These are phyloP conservation scores for Geodia barretti DNA, from an alignment of 37 sponge, comb jelly and placozoan species.

Conservation along the genomic window DNA sequence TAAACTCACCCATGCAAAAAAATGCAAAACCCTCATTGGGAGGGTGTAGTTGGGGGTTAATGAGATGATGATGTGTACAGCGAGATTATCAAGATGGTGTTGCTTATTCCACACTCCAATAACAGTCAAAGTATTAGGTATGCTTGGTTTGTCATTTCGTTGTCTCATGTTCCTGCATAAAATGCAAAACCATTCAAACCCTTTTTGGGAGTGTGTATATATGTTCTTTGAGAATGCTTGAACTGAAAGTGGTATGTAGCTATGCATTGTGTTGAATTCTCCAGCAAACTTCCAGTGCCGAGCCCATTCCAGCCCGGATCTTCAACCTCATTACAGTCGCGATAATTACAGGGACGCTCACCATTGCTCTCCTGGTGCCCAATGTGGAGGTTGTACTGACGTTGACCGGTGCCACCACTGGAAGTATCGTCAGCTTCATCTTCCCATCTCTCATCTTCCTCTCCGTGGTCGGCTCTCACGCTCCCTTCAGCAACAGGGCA, in stretches of 20 bases:
- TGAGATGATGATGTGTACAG: too few species aligned
- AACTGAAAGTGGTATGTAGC: too few species aligned
- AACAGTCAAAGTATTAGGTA: too few species aligned
- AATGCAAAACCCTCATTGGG: too few species aligned
- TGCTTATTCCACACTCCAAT: background rate
- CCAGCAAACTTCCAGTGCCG: background rate
- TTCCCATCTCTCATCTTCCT: constrained; percentile 76
- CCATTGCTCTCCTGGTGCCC: constrained; percentile 67
- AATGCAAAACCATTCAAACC: background rate
- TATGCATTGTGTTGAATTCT: too few species aligned
- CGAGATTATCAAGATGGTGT: too few species aligned
- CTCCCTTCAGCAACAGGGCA: constrained; percentile 29
- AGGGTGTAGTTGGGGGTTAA: too few species aligned
- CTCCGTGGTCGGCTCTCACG: constrained; percentile 35
- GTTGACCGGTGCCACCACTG: constrained; percentile 81
- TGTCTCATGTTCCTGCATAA: too few species aligned
- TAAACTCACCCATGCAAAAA: background rate
- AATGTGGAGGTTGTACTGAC: constrained; percentile 75
- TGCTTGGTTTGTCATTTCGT: too few species aligned
- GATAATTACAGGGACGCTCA: constrained; percentile 53
- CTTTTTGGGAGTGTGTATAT: too few species aligned
- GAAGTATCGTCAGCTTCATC: constrained; percentile 71
- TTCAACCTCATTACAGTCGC: constrained; percentile 58
- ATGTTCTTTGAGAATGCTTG: too few species aligned
- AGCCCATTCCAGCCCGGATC: constrained; percentile 51